Evolutionary conservation across 30 jellyfish, hydroid and myxozoan genomes (phyloP), one percentile per base, ranked within the genome.

Genomic region (Aurelia sp.): DNA sequence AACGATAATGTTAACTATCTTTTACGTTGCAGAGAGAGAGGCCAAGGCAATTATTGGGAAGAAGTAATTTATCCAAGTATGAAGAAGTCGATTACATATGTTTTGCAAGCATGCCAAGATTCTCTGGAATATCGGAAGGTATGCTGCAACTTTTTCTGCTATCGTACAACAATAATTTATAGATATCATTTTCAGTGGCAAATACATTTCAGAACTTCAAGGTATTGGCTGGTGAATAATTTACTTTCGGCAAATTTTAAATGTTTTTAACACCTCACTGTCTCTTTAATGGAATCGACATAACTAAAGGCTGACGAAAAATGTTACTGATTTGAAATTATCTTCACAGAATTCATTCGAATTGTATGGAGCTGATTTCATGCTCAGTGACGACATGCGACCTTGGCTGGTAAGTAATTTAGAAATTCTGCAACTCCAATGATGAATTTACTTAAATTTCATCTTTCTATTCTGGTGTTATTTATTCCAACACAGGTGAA

Each of bases 331-430:
- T 44, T 44, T 9, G 15, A 44, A 44, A 44, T 8, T 44, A 0
- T 44, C 3, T 63, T 85, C 55, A 18, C 81, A 89, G 96, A 94
- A 94, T 87, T 88, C 98, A 12, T 94, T 94, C 53, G 98, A 94
- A 82, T 71, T 94, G 50, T 94, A 81, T 67, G 98, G 98, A 7
- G 98, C 98, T 59, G 98, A 94, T 74, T 94, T 94, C 76, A 88
- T 94, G 98, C 84, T 94, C 9, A 82, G 96, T 61, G 97, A 88
- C 63, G 94, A 94, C 50, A 66, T 73, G 73, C 62, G 70, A 7
- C 98, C 98, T 1, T 94, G 97, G 97, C 63, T 94, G 87, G 97
- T 89, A 67, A 78, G 97, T 89, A 21, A 9, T 19, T 21, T 38
- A 48, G 19, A 7, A 18, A 17, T 7, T 44, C 10, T 72, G 5